Evolutionary conservation across 2,113 vertebrate species (phyloP).

Genomic region (Prietella phreatophila): DNA sequence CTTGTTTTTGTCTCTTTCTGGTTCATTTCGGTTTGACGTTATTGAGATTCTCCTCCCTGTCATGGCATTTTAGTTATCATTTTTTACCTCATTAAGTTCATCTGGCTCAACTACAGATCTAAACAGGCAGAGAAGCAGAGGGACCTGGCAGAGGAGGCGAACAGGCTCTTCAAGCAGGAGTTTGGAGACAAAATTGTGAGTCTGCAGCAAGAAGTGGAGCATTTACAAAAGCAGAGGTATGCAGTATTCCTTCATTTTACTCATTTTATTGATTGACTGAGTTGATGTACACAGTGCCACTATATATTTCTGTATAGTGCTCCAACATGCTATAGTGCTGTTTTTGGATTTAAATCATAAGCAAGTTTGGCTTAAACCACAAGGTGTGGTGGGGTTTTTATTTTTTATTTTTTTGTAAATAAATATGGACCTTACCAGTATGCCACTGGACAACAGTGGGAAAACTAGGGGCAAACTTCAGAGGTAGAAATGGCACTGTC

Average conservation of each 20-base stretch:
- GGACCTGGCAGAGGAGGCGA: constrained; percentile 85
- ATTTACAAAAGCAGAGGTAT: constrained; percentile 84
- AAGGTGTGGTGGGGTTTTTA: neutral
- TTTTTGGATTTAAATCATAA: neutral
- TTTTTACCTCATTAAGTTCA: constrained; percentile 81
- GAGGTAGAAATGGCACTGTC: no score
- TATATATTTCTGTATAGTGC: neutral
- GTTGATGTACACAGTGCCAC: neutral
- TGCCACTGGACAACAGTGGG: no score
- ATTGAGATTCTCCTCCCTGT: constrained; percentile 63
- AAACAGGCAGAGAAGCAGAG: constrained; percentile 84
- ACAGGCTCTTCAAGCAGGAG: constrained; percentile 95
- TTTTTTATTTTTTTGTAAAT: neutral
- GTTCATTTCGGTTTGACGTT: constrained; percentile 22
- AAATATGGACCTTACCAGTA: neutral
- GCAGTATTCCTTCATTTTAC: neutral
- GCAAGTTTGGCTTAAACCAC: neutral
- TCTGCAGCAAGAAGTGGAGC: constrained; percentile 88
- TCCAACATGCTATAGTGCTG: neutral
- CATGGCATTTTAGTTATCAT: constrained; percentile 73
- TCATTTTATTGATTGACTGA: neutral
- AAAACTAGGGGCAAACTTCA: no score
- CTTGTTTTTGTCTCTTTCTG: constrained; percentile 53
- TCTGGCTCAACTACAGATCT: constrained; percentile 92
- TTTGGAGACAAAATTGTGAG: constrained; percentile 98